phyloP scores from a whole-genome alignment of 2,888 invertebrate species.

The Lysandra bellargus region DNA sequence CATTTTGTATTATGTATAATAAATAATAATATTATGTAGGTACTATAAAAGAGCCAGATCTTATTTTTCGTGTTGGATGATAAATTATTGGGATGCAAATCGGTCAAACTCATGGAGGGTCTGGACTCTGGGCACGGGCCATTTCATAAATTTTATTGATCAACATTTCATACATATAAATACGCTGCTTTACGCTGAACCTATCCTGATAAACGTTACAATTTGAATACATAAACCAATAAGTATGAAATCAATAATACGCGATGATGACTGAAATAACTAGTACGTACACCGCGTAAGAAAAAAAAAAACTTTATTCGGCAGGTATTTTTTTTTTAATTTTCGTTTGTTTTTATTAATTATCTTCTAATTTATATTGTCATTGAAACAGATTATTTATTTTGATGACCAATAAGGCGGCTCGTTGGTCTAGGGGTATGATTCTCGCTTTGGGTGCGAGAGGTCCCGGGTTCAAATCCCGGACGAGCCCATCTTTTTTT shows the following conservation, averaged over 20 bases:
- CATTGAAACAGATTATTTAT: conserved; percentile 36
- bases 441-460: conserved; percentile 82
- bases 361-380: background rate
- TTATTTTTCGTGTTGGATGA: background rate
- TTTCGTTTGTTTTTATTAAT: background rate
- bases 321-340: background rate
- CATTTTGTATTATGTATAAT: background rate
- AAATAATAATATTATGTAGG: no score
- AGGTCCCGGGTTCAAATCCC: conserved; percentile 82
- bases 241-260: no score
- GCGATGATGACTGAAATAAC: no score
- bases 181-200: no score
- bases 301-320: background rate
- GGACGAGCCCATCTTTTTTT: conserved; percentile 68
- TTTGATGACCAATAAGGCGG: conserved; percentile 45
- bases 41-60: background rate
- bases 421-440: conserved; percentile 82
- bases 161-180: background rate
- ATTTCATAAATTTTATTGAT: background rate
- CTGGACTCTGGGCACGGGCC: background rate
- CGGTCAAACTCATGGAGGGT: background rate
- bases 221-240: no score
- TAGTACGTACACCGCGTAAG: background rate
- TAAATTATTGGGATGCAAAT: background rate
- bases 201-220: no score